Evolutionary conservation across 2,113 vertebrate genomes (phyloP), one percentile per base, ranked within the genome.

Genomic region (Furnarius figulus): DNA sequence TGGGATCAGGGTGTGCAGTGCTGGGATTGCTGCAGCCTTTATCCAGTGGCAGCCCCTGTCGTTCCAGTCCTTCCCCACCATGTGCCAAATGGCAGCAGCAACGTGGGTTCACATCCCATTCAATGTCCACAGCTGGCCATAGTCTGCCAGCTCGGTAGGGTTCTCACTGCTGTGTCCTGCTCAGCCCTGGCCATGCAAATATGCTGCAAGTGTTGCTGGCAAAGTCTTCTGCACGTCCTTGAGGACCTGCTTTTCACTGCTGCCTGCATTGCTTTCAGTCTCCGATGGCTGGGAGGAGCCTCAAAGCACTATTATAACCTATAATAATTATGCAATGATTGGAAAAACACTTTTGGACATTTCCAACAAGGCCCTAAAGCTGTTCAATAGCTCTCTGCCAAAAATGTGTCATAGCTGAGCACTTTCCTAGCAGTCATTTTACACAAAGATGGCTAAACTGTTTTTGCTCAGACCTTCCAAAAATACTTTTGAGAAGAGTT

Each of bases 381-480:
- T 78, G 70, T 78, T 94, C 56, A 44, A n/a, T 6, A 94, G 65
- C 31, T 75, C 52, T 46, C 73, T 92, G 95, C 94, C 95, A 96
- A 96, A 92, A 87, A 95, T 65, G 52, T 91, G 93, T 96, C 96
- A 72, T 1, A 78, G 86, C 56, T 3, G 8, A 96, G 50, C 21
- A 31, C 62, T 86, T 96, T 44, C 58, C 46, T 63, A 88, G 91
- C 91, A 77, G 44, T 85, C 65, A 37, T 80, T 87, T 87, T 87
- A 77, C 74, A 75, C 80, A 75, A 84, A 70, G 81, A 93, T 73
- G 89, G 89, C 81, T 70, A 65, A 62, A 91, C 78, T 87, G 84
- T 6, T 95, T 97, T 94, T 79, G 66, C 87, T 96, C 91, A 91
- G 85, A 89, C 74, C 46, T 94, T 62, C 91, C 93, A 93, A 91